Base-by-base conservation (phyloP, 1,140 invertebrate species). In the Drosophila aff. region DNA sequence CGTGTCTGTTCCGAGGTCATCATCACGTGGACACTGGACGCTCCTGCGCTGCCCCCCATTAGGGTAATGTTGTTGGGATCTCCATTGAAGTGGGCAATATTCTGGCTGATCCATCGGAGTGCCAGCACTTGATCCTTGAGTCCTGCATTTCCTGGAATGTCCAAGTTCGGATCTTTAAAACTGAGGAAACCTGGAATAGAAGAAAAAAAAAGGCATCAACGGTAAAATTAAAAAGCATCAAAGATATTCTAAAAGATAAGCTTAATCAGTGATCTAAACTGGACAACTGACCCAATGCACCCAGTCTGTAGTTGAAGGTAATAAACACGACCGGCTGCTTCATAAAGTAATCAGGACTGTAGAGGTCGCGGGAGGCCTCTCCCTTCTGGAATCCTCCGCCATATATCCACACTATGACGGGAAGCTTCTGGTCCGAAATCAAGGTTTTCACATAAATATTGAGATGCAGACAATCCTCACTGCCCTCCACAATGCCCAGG, bases 401-500 rank as follows among this genome's bases (percentile, higher is more conserved):
- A 81, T 95, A 95, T 40, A 96, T 94, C 92, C 93, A 96, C 0
- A 96, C 93, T 87, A 96, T 94, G 0, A 96, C 95, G 1, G 95
- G 94, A 18, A 93, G 55, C 4, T 78, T 82, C 59, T 76, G 66
- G 0, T 77, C 23, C 2, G 92, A 87, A 18, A 64, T 58, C 33
- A 83, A 31, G 6, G 58, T 59, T 44, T 91, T 92, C 0, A 95
- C 95, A 84, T 96, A 97, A 2, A 98, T 95, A 86, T 98, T 98
- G 13, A 98, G 92, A 86, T 96, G 96, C 2, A 98, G 94, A 79
- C 97, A 98, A 87, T 98, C 96, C 93, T 97, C 96, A n/a, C 92
- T 90, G 7, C 95, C 95, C 4, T 85, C 75, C 4, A 76, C 38
- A 13, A 77, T 15, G 2, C 72, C 66, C 71, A 79, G 4, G 1